Evolutionary conservation across 2,888 invertebrate genomes (phyloP).

Genomic region (Calephelis perditalis): DNA sequence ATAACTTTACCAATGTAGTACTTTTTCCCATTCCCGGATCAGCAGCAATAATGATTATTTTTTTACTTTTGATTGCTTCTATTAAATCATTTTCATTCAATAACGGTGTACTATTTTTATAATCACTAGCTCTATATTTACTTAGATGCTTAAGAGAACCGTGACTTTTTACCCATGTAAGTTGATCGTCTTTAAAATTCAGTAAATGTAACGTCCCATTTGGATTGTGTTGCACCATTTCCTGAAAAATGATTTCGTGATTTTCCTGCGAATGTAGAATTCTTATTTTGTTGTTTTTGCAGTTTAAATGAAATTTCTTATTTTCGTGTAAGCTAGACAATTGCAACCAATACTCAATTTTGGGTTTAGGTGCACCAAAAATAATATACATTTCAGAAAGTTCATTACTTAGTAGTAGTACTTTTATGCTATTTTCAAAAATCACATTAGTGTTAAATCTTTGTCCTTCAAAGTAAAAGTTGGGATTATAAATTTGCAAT

Average conservation of each 20-base stretch:
- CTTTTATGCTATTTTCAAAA: constrained; percentile 2
- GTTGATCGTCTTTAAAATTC: constrained; percentile 1
- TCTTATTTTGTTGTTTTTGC: background rate
- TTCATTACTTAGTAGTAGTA: background rate
- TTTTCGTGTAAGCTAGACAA: background rate
- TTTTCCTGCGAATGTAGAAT: background rate
- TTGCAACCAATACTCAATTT: constrained; percentile 2
- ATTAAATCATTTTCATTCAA: background rate
- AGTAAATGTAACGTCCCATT: constrained; percentile 8
- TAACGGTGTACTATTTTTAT: background rate
- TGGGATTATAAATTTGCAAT: constrained; percentile 14
- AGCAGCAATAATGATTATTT: constrained; percentile 2
- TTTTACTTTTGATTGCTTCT: background rate
- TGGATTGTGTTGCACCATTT: constrained; percentile 6
- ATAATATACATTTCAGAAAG: background rate
- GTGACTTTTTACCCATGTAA: constrained; percentile 2
- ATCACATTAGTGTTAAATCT: constrained; percentile 12
- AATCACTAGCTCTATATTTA: constrained; percentile 1
- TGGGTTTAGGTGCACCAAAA: background rate
- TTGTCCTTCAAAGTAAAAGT: constrained; percentile 8
- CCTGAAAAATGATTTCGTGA: background rate
- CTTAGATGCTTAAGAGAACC: background rate
- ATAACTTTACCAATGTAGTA: constrained; percentile 12
- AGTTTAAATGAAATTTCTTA: background rate
- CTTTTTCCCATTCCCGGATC: constrained; percentile 14